A percentile compares a stretch with the other conserved stretches of the same genome.
Evolutionary conservation across 2,113 vertebrate species (phyloP).

Genomic region (Atlantisia rogersi): DNA sequence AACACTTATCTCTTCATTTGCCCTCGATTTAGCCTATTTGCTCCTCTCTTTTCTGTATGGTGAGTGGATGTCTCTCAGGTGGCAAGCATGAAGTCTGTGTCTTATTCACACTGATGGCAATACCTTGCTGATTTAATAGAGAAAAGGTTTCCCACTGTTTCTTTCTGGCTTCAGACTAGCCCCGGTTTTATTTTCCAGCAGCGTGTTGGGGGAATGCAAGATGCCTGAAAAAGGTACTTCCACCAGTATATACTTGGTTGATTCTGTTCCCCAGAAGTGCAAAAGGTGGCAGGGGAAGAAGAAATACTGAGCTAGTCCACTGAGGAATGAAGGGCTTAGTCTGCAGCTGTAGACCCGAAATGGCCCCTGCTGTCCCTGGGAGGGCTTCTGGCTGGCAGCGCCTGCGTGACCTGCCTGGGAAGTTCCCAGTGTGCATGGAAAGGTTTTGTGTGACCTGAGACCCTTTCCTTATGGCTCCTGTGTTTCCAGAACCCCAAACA

Average conservation of each 20-base stretch:
- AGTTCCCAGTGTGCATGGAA: rapidly evolving
- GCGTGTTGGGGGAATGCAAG: rapidly evolving
- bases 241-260: not conserved
- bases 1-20: not conserved
- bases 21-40: not conserved
- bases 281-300: not conserved
- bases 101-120: not conserved
- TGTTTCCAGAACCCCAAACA: not conserved
- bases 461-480: not conserved
- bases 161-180: not conserved
- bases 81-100: not conserved
- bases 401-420: not conserved
- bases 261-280: not conserved
- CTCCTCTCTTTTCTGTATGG: not conserved
- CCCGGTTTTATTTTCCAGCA: not conserved
- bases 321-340: not conserved
- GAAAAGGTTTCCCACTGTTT: not conserved
- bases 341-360: rapidly evolving
- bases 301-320: not conserved
- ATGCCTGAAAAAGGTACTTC: constrained; percentile 14
- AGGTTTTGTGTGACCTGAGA: not conserved
- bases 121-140: not conserved
- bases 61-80: not conserved
- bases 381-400: not conserved
- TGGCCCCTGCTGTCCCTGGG: rapidly evolving